Evolutionary conservation across 2,113 vertebrate species (phyloP).

Genomic region (Apodemus sylvaticus): DNA sequence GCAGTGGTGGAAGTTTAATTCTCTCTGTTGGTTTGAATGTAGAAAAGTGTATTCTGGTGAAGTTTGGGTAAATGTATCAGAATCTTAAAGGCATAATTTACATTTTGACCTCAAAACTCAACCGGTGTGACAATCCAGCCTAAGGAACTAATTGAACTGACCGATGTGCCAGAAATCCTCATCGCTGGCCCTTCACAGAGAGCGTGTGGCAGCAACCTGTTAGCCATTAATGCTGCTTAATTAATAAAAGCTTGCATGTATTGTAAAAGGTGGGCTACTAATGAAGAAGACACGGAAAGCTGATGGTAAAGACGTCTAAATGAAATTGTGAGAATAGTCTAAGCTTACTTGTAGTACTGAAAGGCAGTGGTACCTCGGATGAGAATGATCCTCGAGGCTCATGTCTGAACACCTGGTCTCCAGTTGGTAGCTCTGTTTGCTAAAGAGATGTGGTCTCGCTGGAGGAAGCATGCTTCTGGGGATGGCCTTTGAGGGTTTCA

Average conservation of each 20-base stretch:
- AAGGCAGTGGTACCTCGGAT: background rate
- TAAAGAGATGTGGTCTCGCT: background rate
- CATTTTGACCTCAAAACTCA: background rate
- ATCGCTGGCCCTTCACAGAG: background rate
- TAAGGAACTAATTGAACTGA: background rate
- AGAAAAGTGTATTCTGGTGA: background rate
- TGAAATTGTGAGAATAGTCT: background rate
- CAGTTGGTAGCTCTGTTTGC: background rate
- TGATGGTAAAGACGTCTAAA: background rate
- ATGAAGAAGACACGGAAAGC: background rate
- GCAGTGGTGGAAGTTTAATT: constrained; percentile 14
- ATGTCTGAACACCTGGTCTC: background rate
- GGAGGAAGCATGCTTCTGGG: background rate
- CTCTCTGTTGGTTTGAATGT: background rate
- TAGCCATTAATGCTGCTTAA: background rate
- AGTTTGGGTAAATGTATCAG: background rate
- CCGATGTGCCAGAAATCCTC: background rate
- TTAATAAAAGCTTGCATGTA: background rate
- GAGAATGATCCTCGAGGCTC: background rate
- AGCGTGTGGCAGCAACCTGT: background rate
- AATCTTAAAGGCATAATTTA: background rate
- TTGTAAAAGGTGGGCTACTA: background rate
- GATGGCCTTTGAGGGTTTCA: background rate
- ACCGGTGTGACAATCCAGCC: background rate
- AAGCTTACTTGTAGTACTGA: background rate